These are phyloP conservation scores for Cherax destructor DNA, from an alignment of 1,140 invertebrate species.

Conservation along the genomic window DNA sequence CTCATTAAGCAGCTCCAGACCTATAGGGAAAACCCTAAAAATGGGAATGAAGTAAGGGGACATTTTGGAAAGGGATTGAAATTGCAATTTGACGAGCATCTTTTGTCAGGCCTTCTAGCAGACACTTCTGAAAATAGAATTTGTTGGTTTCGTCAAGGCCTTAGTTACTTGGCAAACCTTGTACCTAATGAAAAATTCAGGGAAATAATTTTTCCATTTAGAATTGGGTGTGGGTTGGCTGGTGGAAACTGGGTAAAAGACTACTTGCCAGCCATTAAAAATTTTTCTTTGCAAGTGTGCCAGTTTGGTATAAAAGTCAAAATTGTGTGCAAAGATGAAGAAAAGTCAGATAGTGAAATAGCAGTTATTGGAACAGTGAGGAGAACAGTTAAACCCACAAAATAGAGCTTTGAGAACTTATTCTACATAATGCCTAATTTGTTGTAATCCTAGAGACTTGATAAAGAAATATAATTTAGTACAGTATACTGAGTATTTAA, in stretches of 20 bases:
- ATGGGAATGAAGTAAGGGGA: neutral
- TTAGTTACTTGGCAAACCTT: neutral
- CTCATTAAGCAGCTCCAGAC: neutral
- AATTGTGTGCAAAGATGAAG: constrained; percentile 9
- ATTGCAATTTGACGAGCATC: neutral
- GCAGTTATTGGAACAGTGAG: neutral
- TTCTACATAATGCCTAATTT: neutral
- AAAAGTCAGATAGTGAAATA: neutral
- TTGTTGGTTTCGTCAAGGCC: constrained; percentile 21
- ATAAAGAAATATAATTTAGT: too few species aligned
- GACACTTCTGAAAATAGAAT: constrained; percentile 20
- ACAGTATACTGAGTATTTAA: too few species aligned
- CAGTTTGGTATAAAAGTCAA: neutral
- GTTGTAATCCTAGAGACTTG: too few species aligned
- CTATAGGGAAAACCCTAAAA: neutral
- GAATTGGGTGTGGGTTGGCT: constrained; percentile 28
- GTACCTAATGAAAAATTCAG: constrained; percentile 6
- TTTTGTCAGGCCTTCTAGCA: neutral
- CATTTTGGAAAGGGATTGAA: neutral
- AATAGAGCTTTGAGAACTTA: neutral
- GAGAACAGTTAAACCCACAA: neutral
- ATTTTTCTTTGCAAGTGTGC: neutral
- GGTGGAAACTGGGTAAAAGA: constrained; percentile 43
- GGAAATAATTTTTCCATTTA: constrained; percentile 10
- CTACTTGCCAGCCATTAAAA: constrained; percentile 27